Conservation (phyloP, 2,888 invertebrate genomes). For the Linyphia triangularis region DNA sequence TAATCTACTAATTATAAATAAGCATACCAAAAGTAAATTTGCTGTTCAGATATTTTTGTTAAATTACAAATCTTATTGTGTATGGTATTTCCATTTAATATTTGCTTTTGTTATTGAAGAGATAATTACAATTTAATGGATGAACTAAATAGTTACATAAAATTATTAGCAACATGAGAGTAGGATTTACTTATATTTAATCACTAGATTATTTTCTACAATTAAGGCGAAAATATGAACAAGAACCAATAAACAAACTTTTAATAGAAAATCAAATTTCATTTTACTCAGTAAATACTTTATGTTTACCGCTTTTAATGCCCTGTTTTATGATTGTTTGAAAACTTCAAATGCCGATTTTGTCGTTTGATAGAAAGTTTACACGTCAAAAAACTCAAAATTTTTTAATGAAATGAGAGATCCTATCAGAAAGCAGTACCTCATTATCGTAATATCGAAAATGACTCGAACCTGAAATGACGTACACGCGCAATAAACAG, state of each 20-base stretch:
- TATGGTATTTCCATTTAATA: too few relatives aligned
- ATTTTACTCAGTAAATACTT: neutral
- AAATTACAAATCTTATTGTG: too few relatives aligned
- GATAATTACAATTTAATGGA: too few relatives aligned
- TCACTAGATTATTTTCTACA: neutral
- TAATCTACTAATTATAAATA: too few relatives aligned
- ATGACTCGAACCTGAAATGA: conserved; percentile 16
- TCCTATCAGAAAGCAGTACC: conserved; percentile 1
- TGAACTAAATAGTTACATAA: too few relatives aligned
- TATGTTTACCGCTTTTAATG: neutral
- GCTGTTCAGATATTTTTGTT: too few relatives aligned
- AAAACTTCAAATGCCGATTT: neutral
- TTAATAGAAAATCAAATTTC: neutral
- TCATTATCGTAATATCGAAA: conserved; percentile 21
- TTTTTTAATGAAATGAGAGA: conserved; percentile 33
- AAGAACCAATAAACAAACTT: neutral
- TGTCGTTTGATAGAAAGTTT: neutral
- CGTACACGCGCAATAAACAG: neutral
- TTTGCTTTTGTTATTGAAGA: too few relatives aligned
- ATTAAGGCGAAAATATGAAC: neutral
- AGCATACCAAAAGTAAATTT: too few relatives aligned
- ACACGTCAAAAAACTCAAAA: neutral
- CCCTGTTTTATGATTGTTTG: neutral
- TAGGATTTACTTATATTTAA: too few relatives aligned
- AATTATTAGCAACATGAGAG: too few relatives aligned